Conservation (phyloP, 2,113 vertebrate species). For the Pristiophorus japonicus region DNA sequence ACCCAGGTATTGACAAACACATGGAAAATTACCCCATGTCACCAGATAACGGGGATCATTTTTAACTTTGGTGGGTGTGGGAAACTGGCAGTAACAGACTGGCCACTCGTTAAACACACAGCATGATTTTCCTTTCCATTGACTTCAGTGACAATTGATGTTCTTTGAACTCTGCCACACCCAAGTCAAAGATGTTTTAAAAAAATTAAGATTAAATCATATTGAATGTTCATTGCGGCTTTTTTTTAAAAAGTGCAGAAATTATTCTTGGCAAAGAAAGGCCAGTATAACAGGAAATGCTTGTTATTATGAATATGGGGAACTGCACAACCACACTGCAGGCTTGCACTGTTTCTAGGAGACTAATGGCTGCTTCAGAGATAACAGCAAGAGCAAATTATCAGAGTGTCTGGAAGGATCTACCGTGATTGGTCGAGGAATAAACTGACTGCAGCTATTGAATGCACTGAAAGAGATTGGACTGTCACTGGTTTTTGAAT, state of each 20-base stretch:
- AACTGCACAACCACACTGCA: neutral
- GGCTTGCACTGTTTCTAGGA: neutral
- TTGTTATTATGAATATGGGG: neutral
- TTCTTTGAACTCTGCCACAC: neutral
- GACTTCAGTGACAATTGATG: neutral
- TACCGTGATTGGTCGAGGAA: neutral
- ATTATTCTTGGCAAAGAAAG: too few species aligned
- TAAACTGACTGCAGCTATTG: neutral
- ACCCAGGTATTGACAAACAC: neutral
- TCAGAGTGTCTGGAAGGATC: neutral
- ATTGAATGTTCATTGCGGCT: neutral
- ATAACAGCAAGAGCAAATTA: neutral
- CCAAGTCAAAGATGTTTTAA: neutral
- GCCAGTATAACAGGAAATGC: too few species aligned
- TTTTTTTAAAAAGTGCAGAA: too few species aligned
- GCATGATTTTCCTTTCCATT: neutral
- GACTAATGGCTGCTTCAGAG: neutral
- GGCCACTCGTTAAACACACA: neutral
- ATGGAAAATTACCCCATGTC: neutral
- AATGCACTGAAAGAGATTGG: neutral
- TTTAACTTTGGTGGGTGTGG: neutral
- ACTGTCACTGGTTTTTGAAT: neutral
- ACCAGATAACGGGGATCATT: neutral
- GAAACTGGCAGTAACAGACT: neutral
- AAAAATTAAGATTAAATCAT: neutral